Evolutionary conservation across 2,113 vertebrate genomes (phyloP).

Genomic region (Murina feae): DNA sequence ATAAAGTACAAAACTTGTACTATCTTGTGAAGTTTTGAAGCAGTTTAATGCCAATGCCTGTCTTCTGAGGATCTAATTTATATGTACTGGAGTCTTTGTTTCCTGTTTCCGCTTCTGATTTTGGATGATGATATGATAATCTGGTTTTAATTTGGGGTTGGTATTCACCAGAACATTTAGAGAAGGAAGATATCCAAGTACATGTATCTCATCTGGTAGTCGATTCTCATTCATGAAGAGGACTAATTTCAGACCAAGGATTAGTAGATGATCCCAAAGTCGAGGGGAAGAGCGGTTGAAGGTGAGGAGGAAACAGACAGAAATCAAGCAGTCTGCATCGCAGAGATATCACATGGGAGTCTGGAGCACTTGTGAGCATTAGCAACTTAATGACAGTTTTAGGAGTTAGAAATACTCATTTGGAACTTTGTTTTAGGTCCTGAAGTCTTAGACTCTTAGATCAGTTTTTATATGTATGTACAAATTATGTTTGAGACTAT

Average conservation of each 20-base stretch:
- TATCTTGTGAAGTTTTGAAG: constrained; percentile 40
- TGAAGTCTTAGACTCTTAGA: constrained; percentile 45
- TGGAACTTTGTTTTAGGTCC: constrained; percentile 6
- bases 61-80: constrained; percentile 40
- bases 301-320: not conserved
- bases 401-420: not conserved
- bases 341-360: not conserved
- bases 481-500: not conserved
- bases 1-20: constrained; percentile 36
- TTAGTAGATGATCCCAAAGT: not conserved
- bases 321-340: not conserved
- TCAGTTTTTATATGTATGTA: not conserved
- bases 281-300: fast-evolving
- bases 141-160: constrained; percentile 52
- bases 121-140: constrained; percentile 6
- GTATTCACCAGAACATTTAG: not conserved
- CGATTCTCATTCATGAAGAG: constrained; percentile 28
- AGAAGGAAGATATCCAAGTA: constrained; percentile 13
- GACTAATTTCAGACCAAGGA: not conserved
- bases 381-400: not conserved
- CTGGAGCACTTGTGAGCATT: not conserved
- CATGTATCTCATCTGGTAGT: constrained; percentile 18
- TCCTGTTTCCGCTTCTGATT: constrained; percentile 49
- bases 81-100: constrained; percentile 14
- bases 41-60: not conserved